Conservation (phyloP, 92 coral and sea anemone species). For the Siderastrea siderea region DNA sequence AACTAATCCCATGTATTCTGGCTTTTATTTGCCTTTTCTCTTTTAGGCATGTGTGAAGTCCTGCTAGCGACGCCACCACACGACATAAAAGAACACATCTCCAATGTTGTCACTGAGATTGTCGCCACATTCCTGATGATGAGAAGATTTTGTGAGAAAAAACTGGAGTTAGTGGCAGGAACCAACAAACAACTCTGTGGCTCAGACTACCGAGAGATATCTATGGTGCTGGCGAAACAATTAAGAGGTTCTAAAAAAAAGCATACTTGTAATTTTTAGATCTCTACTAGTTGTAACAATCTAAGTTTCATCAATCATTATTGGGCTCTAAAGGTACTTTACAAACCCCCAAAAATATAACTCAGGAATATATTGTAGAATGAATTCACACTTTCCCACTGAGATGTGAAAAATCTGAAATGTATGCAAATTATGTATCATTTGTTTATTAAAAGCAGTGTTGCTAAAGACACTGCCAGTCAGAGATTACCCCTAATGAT, state of each 20-base stretch:
- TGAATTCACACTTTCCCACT: no score
- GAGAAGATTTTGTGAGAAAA: not conserved
- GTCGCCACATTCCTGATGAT: slow-evolving; percentile 1
- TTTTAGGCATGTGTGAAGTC: slow-evolving; percentile 14
- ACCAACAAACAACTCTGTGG: slow-evolving; percentile 3
- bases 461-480: no score
- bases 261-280: no score
- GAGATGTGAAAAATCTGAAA: not conserved
- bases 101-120: slow-evolving; percentile 7
- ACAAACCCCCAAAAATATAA: no score
- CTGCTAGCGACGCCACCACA: not conserved
- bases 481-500: no score
- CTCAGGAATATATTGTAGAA: no score
- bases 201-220: slow-evolving; percentile 24
- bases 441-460: no score
- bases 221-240: slow-evolving; percentile 29
- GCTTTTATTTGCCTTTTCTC: slow-evolving; percentile 1
- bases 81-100: slow-evolving; percentile 18
- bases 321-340: no score
- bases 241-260: not conserved
- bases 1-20: slow-evolving; percentile 1
- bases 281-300: no score
- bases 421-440: no score
- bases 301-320: no score
- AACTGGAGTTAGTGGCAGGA: slow-evolving; percentile 6